These are phyloP conservation scores for Leptonema lineaticorne DNA, from an alignment of 1,140 invertebrate species.

Conservation along the genomic window DNA sequence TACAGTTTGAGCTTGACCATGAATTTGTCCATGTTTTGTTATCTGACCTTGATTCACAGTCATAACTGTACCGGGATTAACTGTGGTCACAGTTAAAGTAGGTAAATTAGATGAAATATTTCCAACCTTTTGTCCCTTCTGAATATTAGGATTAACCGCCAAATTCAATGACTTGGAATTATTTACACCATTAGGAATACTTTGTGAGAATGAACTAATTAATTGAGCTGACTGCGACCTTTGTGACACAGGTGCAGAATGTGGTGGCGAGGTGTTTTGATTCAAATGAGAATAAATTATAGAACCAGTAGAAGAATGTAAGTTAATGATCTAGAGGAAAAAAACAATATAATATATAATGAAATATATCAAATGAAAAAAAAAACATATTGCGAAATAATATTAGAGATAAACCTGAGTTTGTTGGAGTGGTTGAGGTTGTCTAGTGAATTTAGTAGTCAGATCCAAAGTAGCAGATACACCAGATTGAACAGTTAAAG, in stretches of 20 bases:
- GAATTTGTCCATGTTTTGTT: slow-evolving; percentile 9
- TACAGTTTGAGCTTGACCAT: slow-evolving; percentile 5
- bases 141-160: slow-evolving; percentile 21
- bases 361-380: neutral
- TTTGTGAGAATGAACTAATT: slow-evolving; percentile 31
- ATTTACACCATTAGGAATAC: slow-evolving; percentile 33
- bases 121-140: slow-evolving; percentile 23
- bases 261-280: slow-evolving; percentile 3
- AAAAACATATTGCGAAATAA: neutral
- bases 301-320: slow-evolving; percentile 6
- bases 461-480: slow-evolving; percentile 11
- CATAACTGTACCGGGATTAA: slow-evolving; percentile 35
- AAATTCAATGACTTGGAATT: slow-evolving; percentile 30
- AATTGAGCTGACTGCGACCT: slow-evolving; percentile 24
- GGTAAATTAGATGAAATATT: slow-evolving; percentile 23
- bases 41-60: slow-evolving; percentile 27
- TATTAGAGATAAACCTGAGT: neutral
- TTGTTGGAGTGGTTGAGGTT: neutral
- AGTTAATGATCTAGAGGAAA: slow-evolving; percentile 15
- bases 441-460: slow-evolving; percentile 16
- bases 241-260: neutral
- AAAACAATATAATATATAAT: neutral
- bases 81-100: slow-evolving; percentile 36
- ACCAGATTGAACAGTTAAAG: neutral
- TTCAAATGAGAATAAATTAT: slow-evolving; percentile 5